phyloP scores from a whole-genome alignment of 1,140 invertebrate species.

The Drosophila nigrodunni region DNA sequence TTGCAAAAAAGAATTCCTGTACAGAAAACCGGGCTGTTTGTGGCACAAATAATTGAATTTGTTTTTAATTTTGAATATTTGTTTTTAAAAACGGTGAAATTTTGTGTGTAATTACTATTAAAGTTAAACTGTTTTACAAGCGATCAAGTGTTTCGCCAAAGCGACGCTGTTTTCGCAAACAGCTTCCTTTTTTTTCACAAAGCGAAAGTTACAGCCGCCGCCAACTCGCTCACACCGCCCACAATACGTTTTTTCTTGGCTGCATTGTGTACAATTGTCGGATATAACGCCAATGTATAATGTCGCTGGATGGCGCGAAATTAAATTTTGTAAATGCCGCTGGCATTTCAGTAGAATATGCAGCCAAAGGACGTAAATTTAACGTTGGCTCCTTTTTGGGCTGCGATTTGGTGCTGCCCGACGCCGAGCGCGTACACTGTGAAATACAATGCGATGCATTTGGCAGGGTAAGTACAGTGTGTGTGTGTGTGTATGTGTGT shows the following conservation, averaged over 20 bases:
- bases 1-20: conserved; percentile 77
- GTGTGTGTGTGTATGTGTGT: not conserved
- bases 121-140: not conserved
- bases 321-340: conserved; percentile 60
- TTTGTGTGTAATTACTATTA: not conserved
- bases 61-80: not conserved
- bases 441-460: conserved; percentile 78
- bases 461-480: conserved; percentile 68
- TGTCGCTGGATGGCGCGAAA: conserved; percentile 74
- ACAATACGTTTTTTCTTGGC: conserved; percentile 41
- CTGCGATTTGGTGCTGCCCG: conserved; percentile 63
- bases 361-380: conserved; percentile 73
- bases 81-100: not conserved
- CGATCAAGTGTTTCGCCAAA: not conserved
- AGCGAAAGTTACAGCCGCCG: conserved; percentile 52
- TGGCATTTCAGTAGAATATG: conserved; percentile 41
- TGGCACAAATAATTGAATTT: conserved; percentile 31
- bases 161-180: conserved; percentile 19
- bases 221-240: conserved; percentile 36
- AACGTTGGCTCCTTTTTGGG: conserved; percentile 65
- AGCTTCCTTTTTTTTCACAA: conserved; percentile 38
- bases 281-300: conserved; percentile 41
- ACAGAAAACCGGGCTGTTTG: conserved; percentile 59
- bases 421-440: conserved; percentile 66
- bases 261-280: conserved; percentile 43